phyloP scores from a whole-genome alignment of 1,140 invertebrate species.

The Sycobia sp. region DNA sequence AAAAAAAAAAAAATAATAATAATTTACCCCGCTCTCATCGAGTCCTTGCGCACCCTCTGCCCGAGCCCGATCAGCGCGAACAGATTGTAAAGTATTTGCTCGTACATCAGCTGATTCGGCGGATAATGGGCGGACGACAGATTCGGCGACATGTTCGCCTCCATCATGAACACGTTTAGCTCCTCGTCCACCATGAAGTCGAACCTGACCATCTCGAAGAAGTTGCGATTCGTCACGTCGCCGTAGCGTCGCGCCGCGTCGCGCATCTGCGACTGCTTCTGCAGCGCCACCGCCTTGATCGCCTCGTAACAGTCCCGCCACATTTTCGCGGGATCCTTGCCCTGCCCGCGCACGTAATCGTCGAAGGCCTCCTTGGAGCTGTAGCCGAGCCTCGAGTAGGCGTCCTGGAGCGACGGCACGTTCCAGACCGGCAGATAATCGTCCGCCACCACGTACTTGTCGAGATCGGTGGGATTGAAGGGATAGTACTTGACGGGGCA shows the following conservation, averaged over 20 bases:
- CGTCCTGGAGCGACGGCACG: constrained; percentile 80
- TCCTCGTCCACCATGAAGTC: constrained; percentile 92
- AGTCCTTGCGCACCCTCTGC: constrained; percentile 56
- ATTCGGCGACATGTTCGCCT: constrained; percentile 98
- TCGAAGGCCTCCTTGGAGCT: constrained; percentile 89
- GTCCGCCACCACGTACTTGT: constrained; percentile 95
- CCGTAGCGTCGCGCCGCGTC: constrained; percentile 61
- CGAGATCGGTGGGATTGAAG: constrained; percentile 78
- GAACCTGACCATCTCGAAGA: constrained; percentile 93
- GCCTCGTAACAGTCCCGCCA: constrained; percentile 84
- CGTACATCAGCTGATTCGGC: constrained; percentile 86
- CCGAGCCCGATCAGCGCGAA: constrained; percentile 82
- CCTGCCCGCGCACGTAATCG: constrained; percentile 73
- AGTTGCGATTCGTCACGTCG: constrained; percentile 66
- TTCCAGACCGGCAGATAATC: constrained; percentile 95
- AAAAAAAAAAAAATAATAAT: background rate
- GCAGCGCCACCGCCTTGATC: constrained; percentile 74
- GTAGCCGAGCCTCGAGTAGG: constrained; percentile 78
- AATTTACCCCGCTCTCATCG: constrained; percentile 40
- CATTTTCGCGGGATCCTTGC: constrained; percentile 74
- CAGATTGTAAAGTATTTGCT: constrained; percentile 89
- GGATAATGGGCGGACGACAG: constrained; percentile 91
- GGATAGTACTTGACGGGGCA: constrained; percentile 92
- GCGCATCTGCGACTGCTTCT: constrained; percentile 74
- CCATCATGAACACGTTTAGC: constrained; percentile 87